Evolutionary conservation across 2,888 invertebrate genomes (phyloP), one percentile per base, ranked within the genome.

Genomic region (Chalcosyrphus nemorum): DNA sequence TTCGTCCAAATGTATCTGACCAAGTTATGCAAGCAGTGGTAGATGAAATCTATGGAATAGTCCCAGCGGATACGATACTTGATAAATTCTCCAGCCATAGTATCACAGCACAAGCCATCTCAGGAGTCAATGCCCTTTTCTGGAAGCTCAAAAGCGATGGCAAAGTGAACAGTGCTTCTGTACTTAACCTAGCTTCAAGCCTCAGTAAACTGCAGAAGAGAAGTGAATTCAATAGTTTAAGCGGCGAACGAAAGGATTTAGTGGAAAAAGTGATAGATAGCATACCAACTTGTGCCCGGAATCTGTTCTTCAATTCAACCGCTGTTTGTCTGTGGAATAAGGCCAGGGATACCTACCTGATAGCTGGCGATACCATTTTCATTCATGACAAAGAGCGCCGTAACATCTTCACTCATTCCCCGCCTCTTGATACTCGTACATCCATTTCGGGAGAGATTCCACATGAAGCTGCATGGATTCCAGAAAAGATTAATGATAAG

Each of bases 291-390:
- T 81, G 81, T 52, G 81, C 65, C 1, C 56, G 21, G 11, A 81
- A 70, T 45, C 43, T 76, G 1, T 76, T 70, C 13, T 76, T 81
- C 35, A n/a, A 35, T 2, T 4, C 41, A 24, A 27, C 41, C 0
- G 2, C 6, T 6, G 56, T 76, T 6, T 81, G 81, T n/a, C 3
- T 81, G 11, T 76, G 70, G 76, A 81, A 65, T 24, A 57, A 70
- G 6, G 52, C 13, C 0, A 35, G 15, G 1, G 9, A 41, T 5
- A 6, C 32, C 5, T 70, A 70, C 11, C 2, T 70, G 4, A 11
- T 29, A 15, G 56, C 81, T 0, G 57, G 43, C 6, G 11, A 21
- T 17, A 19, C 17, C 0, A 6, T n/a, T 15, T 13, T n/a, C 6
- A 47, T 38, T 7, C 19, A 57, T 7, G 65, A 76, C 21, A 0